Evolutionary conservation across 2,113 vertebrate genomes (phyloP).

Genomic region (Chinchilla lanigera): DNA sequence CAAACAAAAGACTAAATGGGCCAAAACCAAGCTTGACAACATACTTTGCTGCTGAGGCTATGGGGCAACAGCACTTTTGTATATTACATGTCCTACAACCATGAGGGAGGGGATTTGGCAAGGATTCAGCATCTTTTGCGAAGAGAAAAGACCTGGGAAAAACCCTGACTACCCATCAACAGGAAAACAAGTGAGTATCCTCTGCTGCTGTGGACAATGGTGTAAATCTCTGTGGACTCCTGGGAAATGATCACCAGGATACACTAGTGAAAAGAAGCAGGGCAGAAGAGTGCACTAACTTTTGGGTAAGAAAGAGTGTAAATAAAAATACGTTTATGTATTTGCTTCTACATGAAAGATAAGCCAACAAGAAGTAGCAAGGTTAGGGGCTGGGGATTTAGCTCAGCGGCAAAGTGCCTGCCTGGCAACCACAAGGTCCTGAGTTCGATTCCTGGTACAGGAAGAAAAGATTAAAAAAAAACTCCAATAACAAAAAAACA

Average conservation of each 20-base stretch:
- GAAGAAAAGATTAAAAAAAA: no score
- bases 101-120: not conserved
- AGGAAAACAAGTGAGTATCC: not conserved
- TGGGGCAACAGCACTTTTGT: not conserved
- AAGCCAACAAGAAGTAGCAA: not conserved
- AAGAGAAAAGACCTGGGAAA: not conserved
- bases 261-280: not conserved
- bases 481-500: no score
- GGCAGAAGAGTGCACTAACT: not conserved
- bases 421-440: no score
- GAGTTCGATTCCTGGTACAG: no score
- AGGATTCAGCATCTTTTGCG: not conserved
- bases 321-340: not conserved
- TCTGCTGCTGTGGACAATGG: not conserved
- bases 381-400: no score
- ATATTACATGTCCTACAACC: not conserved
- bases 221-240: not conserved
- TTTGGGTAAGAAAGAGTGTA: not conserved
- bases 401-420: no score
- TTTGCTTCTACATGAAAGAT: not conserved
- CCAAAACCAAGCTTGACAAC: not conserved
- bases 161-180: not conserved
- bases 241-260: not conserved
- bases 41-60: not conserved
- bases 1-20: not conserved